phyloP scores from a whole-genome alignment of 2,797 vertebrate genomes.

The Limosa lapponica region DNA sequence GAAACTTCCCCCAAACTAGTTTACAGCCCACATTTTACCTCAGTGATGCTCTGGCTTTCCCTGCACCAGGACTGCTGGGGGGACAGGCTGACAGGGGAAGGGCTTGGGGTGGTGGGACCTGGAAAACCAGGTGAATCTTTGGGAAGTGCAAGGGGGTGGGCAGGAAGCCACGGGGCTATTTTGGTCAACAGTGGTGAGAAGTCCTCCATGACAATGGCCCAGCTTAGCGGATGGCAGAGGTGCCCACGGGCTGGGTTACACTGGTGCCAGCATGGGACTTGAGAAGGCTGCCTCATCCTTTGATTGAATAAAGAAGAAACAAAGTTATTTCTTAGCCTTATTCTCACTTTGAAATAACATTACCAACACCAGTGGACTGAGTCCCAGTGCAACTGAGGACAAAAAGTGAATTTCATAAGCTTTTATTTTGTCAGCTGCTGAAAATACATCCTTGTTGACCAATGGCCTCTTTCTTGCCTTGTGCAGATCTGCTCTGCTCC shows the following conservation, averaged over 20 bases:
- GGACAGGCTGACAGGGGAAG: background rate
- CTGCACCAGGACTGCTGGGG: background rate
- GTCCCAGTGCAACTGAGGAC: background rate
- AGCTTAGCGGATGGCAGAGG: background rate
- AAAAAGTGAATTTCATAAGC: background rate
- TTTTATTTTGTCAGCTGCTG: background rate
- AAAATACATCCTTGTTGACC: background rate
- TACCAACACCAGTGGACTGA: background rate
- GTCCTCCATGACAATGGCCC: background rate
- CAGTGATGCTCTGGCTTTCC: background rate
- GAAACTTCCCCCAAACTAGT: background rate
- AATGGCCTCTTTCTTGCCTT: background rate
- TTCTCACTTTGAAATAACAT: background rate
- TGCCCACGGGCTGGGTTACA: accelerated
- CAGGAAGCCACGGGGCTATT: background rate
- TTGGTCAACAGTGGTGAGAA: background rate
- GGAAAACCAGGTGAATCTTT: background rate
- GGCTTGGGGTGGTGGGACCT: background rate
- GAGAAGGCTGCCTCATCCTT: background rate
- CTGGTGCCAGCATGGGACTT: background rate
- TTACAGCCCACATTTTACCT: background rate
- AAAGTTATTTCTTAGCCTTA: background rate
- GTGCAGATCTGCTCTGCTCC: background rate
- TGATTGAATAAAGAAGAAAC: background rate
- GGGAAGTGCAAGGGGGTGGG: too few relatives aligned